Conservation (phyloP, 1,140 invertebrate species). For the Conus betulinus region DNA sequence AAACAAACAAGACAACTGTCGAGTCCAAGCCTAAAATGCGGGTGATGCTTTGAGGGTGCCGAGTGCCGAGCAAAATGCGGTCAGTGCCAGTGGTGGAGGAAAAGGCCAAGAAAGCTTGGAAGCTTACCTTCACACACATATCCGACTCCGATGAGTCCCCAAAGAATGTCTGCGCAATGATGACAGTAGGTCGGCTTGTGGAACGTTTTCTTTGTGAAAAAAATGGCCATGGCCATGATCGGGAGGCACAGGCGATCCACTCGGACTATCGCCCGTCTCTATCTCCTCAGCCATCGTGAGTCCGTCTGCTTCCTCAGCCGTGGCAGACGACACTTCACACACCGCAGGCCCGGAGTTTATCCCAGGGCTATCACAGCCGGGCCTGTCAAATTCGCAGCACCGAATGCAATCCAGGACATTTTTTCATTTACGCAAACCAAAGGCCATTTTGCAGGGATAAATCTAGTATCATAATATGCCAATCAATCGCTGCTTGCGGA, state of each 20-base stretch:
- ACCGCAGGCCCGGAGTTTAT: slow-evolving; percentile 39
- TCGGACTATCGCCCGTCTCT: slow-evolving; percentile 52
- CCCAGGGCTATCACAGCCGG: slow-evolving; percentile 40
- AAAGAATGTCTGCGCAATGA: slow-evolving; percentile 99
- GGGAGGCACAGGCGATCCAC: slow-evolving; percentile 51
- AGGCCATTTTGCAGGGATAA: slow-evolving; percentile 55
- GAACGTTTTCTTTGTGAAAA: slow-evolving; percentile 99
- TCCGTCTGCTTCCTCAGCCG: slow-evolving; percentile 35
- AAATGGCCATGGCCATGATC: slow-evolving; percentile 89
- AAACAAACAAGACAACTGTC: slow-evolving; percentile 7
- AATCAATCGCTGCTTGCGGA: slow-evolving; percentile 56
- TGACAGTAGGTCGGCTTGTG: slow-evolving; percentile 99
- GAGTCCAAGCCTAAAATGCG: neutral
- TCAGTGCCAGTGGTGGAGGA: neutral
- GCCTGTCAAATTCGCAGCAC: slow-evolving; percentile 39
- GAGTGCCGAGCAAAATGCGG: neutral
- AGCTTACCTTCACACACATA: slow-evolving; percentile 98
- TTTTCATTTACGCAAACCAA: slow-evolving; percentile 33
- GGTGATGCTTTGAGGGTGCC: neutral
- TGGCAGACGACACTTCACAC: slow-evolving; percentile 44
- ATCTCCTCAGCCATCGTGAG: slow-evolving; percentile 58
- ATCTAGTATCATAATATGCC: slow-evolving; percentile 58
- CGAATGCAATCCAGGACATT: slow-evolving; percentile 37
- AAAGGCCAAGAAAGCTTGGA: slow-evolving; percentile 11
- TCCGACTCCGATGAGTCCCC: slow-evolving; percentile 99